These are phyloP conservation scores for Cydia fagiglandana DNA, from an alignment of 1,140 invertebrate genomes.

Conservation along the genomic window DNA sequence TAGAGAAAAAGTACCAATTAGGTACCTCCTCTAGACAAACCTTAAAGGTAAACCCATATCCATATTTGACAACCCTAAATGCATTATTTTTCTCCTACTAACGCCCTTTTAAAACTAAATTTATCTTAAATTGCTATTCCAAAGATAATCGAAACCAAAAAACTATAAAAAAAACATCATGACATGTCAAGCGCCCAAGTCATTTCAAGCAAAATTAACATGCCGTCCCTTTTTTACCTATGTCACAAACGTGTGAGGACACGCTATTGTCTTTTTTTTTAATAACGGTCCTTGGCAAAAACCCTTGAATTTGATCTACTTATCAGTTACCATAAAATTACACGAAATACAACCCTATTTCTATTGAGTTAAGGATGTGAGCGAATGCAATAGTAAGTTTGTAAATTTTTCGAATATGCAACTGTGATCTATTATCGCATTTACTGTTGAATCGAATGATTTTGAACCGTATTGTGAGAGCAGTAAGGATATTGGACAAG, in stretches of 20 bases:
- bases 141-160: neutral
- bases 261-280: constrained; percentile 46
- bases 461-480: constrained; percentile 13
- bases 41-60: too few species aligned
- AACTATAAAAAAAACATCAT: neutral
- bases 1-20: too few species aligned
- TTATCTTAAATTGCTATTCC: neutral
- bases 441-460: neutral
- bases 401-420: constrained; percentile 5
- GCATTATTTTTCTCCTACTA: neutral
- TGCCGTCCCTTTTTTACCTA: constrained; percentile 47
- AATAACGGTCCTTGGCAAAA: constrained; percentile 42
- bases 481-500: neutral
- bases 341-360: neutral
- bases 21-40: too few species aligned
- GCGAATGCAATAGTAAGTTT: neutral
- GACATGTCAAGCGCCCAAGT: constrained; percentile 43
- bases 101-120: neutral
- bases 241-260: constrained; percentile 45
- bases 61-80: too few species aligned
- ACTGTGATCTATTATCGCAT: constrained; percentile 2
- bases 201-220: constrained; percentile 67
- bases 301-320: constrained; percentile 27
- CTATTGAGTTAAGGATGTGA: neutral
- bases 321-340: neutral